A percentile compares a stretch with the other conserved stretches of the same genome.
These are phyloP conservation scores for Sebastes nivosus DNA, from an alignment of 2,797 vertebrate species.

Conservation along the genomic window DNA sequence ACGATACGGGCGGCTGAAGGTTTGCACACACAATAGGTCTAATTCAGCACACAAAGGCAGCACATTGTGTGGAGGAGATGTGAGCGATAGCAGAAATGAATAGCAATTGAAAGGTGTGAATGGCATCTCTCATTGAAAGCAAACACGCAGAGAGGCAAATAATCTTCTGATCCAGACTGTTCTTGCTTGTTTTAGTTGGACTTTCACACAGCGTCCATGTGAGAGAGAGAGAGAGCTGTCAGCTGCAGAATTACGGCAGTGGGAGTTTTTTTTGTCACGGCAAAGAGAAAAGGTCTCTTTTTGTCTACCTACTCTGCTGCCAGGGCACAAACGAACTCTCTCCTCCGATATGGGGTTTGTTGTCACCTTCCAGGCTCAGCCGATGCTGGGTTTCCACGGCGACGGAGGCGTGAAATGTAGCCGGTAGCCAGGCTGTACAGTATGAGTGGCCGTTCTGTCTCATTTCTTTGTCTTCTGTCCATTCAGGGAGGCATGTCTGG, in stretches of 20 bases:
- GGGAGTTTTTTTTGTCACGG: slow-evolving; percentile 24
- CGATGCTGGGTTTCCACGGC: slow-evolving; percentile 72
- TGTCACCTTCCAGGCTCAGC: slow-evolving; percentile 58
- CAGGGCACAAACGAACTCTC: slow-evolving; percentile 46
- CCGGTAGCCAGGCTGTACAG: slow-evolving; percentile 46
- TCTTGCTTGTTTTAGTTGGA: slow-evolving; percentile 57
- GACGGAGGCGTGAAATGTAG: slow-evolving; percentile 62
- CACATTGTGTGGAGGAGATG: slow-evolving; percentile 64
- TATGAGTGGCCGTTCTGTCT: slow-evolving; percentile 46
- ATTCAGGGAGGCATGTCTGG: slow-evolving; percentile 40
- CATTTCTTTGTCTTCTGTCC: slow-evolving; percentile 63
- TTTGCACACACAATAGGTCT: slow-evolving; percentile 70
- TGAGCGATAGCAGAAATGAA: slow-evolving; percentile 72
- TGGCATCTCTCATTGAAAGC: slow-evolving; percentile 68
- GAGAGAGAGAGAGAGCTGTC: slow-evolving; percentile 43
- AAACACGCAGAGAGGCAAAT: slow-evolving; percentile 59
- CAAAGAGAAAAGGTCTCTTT: slow-evolving; percentile 47
- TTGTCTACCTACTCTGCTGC: slow-evolving; percentile 52
- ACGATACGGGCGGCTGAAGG: slow-evolving; percentile 59
- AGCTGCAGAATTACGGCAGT: slow-evolving; percentile 37
- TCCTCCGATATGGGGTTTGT: slow-evolving; percentile 43
- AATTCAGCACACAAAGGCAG: slow-evolving; percentile 69
- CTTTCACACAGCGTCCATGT: slow-evolving; percentile 37
- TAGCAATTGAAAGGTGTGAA: slow-evolving; percentile 75
- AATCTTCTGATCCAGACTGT: slow-evolving; percentile 61